phyloP scores from a whole-genome alignment of 2,113 vertebrate genomes.

The Bolborhynchus lineola region DNA sequence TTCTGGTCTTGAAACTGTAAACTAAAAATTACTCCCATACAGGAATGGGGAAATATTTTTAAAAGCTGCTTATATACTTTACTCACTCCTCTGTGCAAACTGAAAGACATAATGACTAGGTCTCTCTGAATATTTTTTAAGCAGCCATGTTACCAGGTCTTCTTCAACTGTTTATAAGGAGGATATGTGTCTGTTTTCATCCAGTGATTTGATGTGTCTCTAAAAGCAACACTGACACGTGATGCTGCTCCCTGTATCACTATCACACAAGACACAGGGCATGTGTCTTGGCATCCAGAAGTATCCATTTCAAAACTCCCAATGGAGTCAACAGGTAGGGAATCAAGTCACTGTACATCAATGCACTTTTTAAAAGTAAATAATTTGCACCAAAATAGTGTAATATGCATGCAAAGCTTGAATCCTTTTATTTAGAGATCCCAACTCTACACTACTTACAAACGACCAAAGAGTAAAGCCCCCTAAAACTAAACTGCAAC shows the following conservation, averaged over 20 bases:
- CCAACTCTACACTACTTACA: not conserved
- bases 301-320: not conserved
- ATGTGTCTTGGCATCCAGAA: not conserved
- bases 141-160: not conserved
- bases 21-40: not conserved
- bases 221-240: not conserved
- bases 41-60: not conserved
- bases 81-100: not conserved
- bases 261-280: not conserved
- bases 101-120: not conserved
- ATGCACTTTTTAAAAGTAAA: not conserved
- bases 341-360: not conserved
- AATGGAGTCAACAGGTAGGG: not conserved
- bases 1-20: not conserved
- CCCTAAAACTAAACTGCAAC: not conserved
- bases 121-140: not conserved
- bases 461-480: not conserved
- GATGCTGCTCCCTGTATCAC: not conserved
- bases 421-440: not conserved
- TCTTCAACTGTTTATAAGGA: not conserved
- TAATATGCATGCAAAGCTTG: not conserved
- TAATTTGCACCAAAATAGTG: not conserved
- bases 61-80: not conserved
- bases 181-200: not conserved
- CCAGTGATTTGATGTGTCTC: not conserved